These are phyloP conservation scores for Sebastes miniatus DNA, from an alignment of 2,797 vertebrate species.

Conservation along the genomic window DNA sequence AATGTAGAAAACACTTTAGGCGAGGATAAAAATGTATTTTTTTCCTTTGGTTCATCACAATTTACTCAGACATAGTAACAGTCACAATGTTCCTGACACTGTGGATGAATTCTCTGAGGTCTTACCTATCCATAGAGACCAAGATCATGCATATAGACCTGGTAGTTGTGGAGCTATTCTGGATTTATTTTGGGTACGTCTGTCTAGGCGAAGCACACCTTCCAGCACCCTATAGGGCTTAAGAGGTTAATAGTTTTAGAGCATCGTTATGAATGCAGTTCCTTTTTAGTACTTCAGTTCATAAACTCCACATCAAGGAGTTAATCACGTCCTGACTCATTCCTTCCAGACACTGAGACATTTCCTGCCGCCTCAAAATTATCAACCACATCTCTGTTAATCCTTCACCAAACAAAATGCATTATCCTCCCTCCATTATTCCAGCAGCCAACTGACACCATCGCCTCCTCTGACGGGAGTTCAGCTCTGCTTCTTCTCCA, in stretches of 20 bases:
- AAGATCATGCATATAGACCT: no score
- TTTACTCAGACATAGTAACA: no score
- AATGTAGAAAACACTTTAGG: no score
- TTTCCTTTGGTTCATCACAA: no score
- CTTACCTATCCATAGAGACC: no score
- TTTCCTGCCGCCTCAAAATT: background rate
- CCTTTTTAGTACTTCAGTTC: background rate
- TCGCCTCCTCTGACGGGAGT: background rate
- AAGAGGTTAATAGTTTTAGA: no score
- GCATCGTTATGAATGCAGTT: background rate
- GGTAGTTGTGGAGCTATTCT: background rate
- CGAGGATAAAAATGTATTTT: no score
- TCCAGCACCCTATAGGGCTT: no score
- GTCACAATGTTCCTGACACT: no score
- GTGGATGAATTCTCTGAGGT: no score
- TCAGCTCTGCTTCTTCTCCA: background rate
- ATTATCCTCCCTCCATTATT: background rate
- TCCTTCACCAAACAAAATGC: background rate
- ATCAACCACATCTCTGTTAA: background rate
- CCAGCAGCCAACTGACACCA: background rate
- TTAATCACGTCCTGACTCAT: background rate
- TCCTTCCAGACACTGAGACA: background rate
- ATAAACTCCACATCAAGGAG: background rate
- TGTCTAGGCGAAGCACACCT: no score
- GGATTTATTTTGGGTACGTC: no score